Evolutionary conservation across 2,888 invertebrate species (phyloP).

Genomic region (Trisateles emortualis): DNA sequence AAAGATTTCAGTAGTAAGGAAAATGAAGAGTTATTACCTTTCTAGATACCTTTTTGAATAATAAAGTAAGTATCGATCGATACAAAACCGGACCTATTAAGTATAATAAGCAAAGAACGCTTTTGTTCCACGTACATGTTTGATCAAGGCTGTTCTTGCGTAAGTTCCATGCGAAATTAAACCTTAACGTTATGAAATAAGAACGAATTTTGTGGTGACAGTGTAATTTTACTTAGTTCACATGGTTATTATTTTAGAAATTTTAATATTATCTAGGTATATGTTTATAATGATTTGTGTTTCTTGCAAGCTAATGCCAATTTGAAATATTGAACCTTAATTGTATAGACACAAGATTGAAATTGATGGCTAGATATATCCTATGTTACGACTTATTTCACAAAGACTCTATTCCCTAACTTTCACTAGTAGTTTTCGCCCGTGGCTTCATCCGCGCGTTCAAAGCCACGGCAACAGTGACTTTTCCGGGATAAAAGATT

Average conservation of each 20-base stretch:
- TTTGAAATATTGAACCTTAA: no score
- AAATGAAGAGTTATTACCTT: conserved; percentile 1
- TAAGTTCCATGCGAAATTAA: not conserved
- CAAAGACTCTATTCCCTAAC: no score
- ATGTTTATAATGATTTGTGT: not conserved
- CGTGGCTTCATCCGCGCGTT: no score
- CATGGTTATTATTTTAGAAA: not conserved
- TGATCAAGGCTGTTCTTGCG: not conserved
- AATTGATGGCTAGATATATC: no score
- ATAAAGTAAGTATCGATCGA: conserved; percentile 1
- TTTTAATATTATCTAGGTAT: no score
- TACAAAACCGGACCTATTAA: not conserved
- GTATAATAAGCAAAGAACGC: not conserved
- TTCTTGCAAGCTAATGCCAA: no score
- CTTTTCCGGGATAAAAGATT: no score
- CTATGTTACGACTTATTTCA: no score
- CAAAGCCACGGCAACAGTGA: no score
- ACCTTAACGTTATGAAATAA: not conserved
- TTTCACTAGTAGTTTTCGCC: no score
- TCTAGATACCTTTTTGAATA: conserved; percentile 9
- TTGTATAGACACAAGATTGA: no score
- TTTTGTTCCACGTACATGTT: not conserved
- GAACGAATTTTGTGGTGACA: not conserved
- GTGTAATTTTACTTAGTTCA: not conserved
- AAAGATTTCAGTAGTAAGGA: not conserved